Evolutionary conservation across 2,113 vertebrate genomes (phyloP).

Genomic region (Paracanthobrama guichenoti): DNA sequence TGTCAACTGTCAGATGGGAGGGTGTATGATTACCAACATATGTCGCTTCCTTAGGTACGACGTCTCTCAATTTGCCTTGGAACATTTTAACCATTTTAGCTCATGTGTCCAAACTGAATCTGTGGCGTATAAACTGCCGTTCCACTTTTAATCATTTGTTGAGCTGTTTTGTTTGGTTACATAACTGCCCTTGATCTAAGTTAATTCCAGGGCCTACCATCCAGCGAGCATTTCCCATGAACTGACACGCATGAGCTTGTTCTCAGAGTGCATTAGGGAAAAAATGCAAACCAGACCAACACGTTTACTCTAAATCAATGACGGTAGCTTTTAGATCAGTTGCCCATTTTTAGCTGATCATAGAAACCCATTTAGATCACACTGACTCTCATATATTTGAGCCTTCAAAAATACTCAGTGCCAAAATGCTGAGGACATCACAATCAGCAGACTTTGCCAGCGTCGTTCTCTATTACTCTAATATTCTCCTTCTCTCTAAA

Average conservation of each 20-base stretch:
- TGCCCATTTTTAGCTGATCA: background rate
- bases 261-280: slow-evolving; percentile 5
- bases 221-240: background rate
- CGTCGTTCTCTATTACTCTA: slow-evolving; percentile 37
- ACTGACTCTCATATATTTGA: background rate
- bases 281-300: background rate
- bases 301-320: background rate
- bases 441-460: background rate
- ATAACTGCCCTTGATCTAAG: slow-evolving; percentile 48
- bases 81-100: slow-evolving; percentile 12
- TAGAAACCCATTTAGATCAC: background rate
- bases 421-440: slow-evolving; percentile 24
- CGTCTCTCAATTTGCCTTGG: background rate
- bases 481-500: slow-evolving; percentile 48
- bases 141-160: slow-evolving; percentile 33
- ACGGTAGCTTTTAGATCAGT: background rate
- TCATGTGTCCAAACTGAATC: background rate
- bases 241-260: slow-evolving; percentile 15
- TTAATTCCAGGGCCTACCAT: slow-evolving; percentile 38
- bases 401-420: slow-evolving; percentile 23
- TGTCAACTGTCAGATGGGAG: slow-evolving; percentile 16
- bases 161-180: slow-evolving; percentile 44
- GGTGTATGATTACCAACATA: slow-evolving; percentile 2
- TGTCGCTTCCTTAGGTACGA: slow-evolving; percentile 1
- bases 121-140: background rate